A percentile compares a stretch with the other conserved stretches of the same genome.
Evolutionary conservation across 1,140 invertebrate species (phyloP).

Genomic region (Tetramorium parvispinum): DNA sequence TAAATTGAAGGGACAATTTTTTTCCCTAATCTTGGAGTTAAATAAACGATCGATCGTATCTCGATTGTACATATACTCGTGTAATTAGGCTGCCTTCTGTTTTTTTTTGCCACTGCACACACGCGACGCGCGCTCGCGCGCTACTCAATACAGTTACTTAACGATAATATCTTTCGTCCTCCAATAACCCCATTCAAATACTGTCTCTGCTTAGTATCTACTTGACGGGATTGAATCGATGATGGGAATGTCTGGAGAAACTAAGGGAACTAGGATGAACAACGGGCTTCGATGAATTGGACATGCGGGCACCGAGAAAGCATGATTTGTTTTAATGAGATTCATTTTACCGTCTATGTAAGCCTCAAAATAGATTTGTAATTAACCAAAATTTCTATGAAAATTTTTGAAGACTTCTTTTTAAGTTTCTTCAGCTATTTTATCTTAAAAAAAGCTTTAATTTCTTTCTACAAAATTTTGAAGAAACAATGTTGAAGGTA

Average conservation of each 20-base stretch:
- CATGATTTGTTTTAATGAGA: background rate
- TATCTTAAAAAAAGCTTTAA: background rate
- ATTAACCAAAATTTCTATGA: background rate
- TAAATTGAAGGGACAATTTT: background rate
- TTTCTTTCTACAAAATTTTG: background rate
- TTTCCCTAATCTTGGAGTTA: no score
- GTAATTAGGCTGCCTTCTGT: constrained; percentile 16
- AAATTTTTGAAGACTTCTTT: background rate
- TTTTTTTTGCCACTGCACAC: constrained; percentile 84
- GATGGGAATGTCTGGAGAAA: constrained; percentile 63
- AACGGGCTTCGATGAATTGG: constrained; percentile 12
- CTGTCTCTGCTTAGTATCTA: constrained; percentile 83
- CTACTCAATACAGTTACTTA: constrained; percentile 81
- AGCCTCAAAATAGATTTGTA: background rate
- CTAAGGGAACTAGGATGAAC: constrained; percentile 54
- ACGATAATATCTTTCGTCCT: constrained; percentile 82
- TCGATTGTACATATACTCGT: constrained; percentile 22
- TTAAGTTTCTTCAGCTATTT: background rate
- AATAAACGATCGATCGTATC: constrained; percentile 17
- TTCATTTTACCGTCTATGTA: background rate
- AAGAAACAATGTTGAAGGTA: background rate
- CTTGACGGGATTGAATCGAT: constrained; percentile 73
- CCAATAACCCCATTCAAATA: constrained; percentile 83
- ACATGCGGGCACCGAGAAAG: constrained; percentile 52
- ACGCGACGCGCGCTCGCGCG: constrained; percentile 60